These are phyloP conservation scores for Vandiemenella viatica DNA, from an alignment of 2,888 invertebrate species.

Conservation along the genomic window DNA sequence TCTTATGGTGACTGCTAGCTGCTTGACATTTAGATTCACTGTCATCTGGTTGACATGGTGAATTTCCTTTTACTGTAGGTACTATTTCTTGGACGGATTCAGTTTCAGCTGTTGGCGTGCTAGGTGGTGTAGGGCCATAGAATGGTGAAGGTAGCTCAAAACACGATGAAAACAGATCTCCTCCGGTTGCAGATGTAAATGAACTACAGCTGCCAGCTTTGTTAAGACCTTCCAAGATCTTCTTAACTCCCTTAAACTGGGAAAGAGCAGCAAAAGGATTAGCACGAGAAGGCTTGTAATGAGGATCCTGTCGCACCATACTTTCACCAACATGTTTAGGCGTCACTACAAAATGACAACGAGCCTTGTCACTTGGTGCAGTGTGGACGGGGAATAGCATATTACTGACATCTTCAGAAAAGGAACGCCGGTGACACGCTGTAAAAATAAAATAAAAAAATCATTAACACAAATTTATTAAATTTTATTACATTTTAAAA, in stretches of 20 bases:
- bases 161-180: slow-evolving; percentile 56
- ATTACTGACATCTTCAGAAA: slow-evolving; percentile 52
- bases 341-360: slow-evolving; percentile 47
- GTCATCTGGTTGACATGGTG: neutral
- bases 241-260: slow-evolving; percentile 62
- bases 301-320: slow-evolving; percentile 71
- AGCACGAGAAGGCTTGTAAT: slow-evolving; percentile 52
- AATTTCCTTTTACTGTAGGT: neutral
- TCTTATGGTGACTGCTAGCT: neutral
- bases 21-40: neutral
- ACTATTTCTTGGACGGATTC: neutral
- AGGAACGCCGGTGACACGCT: slow-evolving; percentile 55
- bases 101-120: slow-evolving; percentile 6
- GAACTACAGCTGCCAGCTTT: slow-evolving; percentile 10
- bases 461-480: too few relatives aligned
- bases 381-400: slow-evolving; percentile 43
- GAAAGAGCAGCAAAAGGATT: slow-evolving; percentile 62
- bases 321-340: slow-evolving; percentile 60
- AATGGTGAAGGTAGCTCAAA: slow-evolving; percentile 61
- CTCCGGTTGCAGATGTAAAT: slow-evolving; percentile 7
- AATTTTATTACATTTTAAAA: too few relatives aligned
- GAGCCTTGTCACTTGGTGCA: slow-evolving; percentile 57
- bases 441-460: slow-evolving; percentile 14
- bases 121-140: slow-evolving; percentile 24
- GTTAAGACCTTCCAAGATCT: slow-evolving; percentile 49